Conservation (phyloP, 2,113 vertebrate genomes). For the Campylorhamphus procurvoides region DNA sequence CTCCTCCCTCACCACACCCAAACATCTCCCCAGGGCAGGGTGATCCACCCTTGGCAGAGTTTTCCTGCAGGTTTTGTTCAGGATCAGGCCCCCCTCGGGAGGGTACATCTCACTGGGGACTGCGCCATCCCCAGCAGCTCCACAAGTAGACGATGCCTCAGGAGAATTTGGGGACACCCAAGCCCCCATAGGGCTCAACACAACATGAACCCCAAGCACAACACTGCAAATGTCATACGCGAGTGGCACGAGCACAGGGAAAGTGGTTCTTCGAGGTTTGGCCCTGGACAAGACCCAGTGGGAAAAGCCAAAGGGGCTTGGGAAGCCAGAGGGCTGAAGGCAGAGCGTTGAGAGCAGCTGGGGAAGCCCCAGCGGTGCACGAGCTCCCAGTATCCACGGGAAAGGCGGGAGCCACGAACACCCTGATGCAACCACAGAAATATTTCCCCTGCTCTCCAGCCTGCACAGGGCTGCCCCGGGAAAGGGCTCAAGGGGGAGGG, state of each 20-base stretch:
- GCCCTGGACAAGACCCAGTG: accelerated
- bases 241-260: accelerated
- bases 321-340: background rate
- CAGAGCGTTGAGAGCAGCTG: background rate
- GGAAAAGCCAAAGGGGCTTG: background rate
- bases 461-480: background rate
- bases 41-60: background rate
- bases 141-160: background rate
- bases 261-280: background rate
- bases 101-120: accelerated
- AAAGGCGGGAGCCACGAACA: slow-evolving; percentile 43
- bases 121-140: background rate
- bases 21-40: background rate
- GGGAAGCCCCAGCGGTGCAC: background rate
- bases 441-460: slow-evolving; percentile 48
- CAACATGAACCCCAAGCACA: accelerated
- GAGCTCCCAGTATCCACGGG: background rate
- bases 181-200: accelerated
- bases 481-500: background rate
- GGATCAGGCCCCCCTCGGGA: background rate
- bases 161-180: background rate
- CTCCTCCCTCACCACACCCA: background rate
- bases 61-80: background rate
- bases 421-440: slow-evolving; percentile 64
- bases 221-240: background rate